A percentile compares a stretch with the other conserved stretches of the same genome.
phyloP scores from a whole-genome alignment of 2,113 vertebrate species.

The Misgurnus mizolepis region DNA sequence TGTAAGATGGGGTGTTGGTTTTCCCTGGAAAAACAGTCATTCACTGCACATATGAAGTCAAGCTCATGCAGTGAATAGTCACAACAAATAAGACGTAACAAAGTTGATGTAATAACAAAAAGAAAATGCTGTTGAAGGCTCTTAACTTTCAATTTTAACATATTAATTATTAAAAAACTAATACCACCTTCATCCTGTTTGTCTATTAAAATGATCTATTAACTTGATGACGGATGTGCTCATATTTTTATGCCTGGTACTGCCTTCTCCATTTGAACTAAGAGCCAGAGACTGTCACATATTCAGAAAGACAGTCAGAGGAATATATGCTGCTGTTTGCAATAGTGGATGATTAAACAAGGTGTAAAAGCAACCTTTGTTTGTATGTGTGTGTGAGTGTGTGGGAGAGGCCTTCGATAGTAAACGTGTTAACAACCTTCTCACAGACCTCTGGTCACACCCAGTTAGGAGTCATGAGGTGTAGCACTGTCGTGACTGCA shows the following conservation, averaged over 20 bases:
- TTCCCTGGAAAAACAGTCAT: conserved; percentile 9
- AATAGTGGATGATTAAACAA: conserved; percentile 99
- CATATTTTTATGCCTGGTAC: conserved; percentile 59
- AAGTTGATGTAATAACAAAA: no score
- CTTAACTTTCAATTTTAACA: no score
- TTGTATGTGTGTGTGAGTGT: conserved; percentile 69
- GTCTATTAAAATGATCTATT: conserved; percentile 62
- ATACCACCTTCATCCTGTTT: neutral
- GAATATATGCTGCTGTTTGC: conserved; percentile 84
- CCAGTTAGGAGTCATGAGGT: conserved; percentile 42
- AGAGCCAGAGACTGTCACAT: conserved; percentile 55
- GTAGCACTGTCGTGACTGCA: conserved; percentile 34
- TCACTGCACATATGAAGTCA: neutral
- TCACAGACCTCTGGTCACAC: conserved; percentile 47
- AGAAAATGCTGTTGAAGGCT: no score
- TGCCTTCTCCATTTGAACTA: conserved; percentile 17
- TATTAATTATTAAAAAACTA: neutral
- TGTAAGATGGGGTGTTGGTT: conserved; percentile 24
- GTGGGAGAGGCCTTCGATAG: conserved; percentile 45
- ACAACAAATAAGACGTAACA: neutral
- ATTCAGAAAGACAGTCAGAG: conserved; percentile 68
- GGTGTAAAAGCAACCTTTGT: conserved; percentile 99
- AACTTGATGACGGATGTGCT: conserved; percentile 65
- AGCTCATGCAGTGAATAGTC: no score
- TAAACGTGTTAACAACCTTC: conserved; percentile 49